Base-by-base conservation (phyloP, 2,888 invertebrate species). In the Drosophila anceps region DNA sequence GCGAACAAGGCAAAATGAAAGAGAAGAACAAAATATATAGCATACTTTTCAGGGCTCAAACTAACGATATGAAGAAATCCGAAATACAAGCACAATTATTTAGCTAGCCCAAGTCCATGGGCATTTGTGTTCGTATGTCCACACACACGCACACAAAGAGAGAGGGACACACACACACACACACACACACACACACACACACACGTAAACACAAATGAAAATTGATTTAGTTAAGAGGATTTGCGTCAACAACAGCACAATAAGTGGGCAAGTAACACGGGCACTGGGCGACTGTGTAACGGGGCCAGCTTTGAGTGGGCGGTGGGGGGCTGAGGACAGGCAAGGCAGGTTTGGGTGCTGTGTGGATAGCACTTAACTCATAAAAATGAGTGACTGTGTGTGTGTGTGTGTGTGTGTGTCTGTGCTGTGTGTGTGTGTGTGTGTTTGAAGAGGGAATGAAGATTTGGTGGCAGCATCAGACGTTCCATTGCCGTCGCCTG, bases 181-280 rank as follows among this genome's bases (percentile, higher is more conserved):
- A n/a, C 6, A 46, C n/a, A 29, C 18, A 31, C 8, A 53, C 66
- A 48, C 51, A 50, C 27, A 43, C 43, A n/a, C 68, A 69, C 72
- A 64, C 73, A 66, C 70, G 76, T 65, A 73, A 81, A 69, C 66
- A 89, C 84, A 87, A 84, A 85, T 85, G 90, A 85, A 90, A 85
- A 85, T 85, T 85, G 90, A 85, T 85, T 85, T 85, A 85, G 88
- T 89, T 85, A 90, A 85, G 85, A 85, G 85, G 85, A 85, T 85
- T 85, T 85, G 88, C 88, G 85, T 89, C 85, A 90, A 88, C 88
- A 85, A 88, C 85, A 85, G 88, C 76, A 85, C 85, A 89, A 88
- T 88, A 87, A 85, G 88, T 84, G 85, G 85, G 77, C 70, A 84
- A 84, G 88, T 73, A 82, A 69, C 84, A 84, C 67, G 72, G 72